These are phyloP conservation scores for Machimus atricapillus DNA, from an alignment of 2,888 invertebrate species.

Conservation along the genomic window DNA sequence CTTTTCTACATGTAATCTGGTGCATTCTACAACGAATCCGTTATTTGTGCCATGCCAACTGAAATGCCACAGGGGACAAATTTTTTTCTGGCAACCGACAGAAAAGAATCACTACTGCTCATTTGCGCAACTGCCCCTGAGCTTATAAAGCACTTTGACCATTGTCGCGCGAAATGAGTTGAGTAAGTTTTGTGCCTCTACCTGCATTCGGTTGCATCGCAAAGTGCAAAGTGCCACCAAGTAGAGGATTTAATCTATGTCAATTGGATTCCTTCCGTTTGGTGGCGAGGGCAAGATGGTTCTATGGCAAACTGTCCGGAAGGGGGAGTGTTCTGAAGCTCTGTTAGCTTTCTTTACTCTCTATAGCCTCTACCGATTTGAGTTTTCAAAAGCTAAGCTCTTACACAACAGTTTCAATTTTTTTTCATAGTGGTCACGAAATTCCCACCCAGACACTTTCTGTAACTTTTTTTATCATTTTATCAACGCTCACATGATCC, in stretches of 20 bases:
- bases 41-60: not conserved
- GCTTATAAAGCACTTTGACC: not conserved
- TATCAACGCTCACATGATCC: constrained; percentile 32
- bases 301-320: not conserved
- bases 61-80: not conserved
- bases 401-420: constrained; percentile 15
- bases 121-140: constrained; percentile 4
- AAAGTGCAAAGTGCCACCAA: constrained; percentile 16
- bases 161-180: not conserved
- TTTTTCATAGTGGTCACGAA: not conserved
- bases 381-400: not conserved
- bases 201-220: constrained; percentile 3
- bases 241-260: constrained; percentile 20
- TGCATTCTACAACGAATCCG: not conserved
- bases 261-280: constrained; percentile 21
- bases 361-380: not conserved
- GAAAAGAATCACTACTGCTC: not conserved
- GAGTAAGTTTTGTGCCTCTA: not conserved
- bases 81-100: not conserved
- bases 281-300: not conserved
- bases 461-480: too few species aligned
- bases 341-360: not conserved
- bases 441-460: constrained; percentile 10
- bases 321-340: not conserved
- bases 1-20: not conserved